A percentile compares a stretch with the other conserved stretches of the same genome.
Conservation (phyloP, 2,888 invertebrate species). For the Cactoblastis cactorum region DNA sequence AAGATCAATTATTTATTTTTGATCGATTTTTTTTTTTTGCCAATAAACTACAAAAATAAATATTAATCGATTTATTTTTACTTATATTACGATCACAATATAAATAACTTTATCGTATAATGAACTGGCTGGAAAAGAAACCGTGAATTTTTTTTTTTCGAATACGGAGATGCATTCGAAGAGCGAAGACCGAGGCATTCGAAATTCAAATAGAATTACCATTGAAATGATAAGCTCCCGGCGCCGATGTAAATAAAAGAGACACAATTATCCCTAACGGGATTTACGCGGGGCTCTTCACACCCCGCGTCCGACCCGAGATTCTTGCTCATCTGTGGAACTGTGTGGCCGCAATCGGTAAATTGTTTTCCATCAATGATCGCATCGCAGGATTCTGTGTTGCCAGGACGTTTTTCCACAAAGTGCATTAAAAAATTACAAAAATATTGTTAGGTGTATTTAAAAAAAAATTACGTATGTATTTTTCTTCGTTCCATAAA, state of each 20-base stretch:
- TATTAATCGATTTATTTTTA: no score
- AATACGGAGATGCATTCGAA: no score
- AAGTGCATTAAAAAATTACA: background rate
- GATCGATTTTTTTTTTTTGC: no score
- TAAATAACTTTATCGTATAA: background rate
- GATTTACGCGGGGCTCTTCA: conserved; percentile 53
- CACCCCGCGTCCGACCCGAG: conserved; percentile 44
- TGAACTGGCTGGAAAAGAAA: background rate
- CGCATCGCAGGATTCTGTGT: conserved; percentile 12
- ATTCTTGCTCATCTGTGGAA: conserved; percentile 41
- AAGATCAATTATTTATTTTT: no score
- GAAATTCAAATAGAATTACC: conserved; percentile 34
- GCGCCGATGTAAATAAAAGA: conserved; percentile 54
- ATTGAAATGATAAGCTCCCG: conserved; percentile 36
- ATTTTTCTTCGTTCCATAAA: no score
- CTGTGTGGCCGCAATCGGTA: conserved; percentile 31
- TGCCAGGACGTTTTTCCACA: background rate
- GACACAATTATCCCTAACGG: conserved; percentile 62
- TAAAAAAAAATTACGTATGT: background rate
- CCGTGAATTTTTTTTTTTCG: background rate
- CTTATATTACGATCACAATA: background rate
- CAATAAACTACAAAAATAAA: no score
- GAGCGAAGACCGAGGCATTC: conserved; percentile 17
- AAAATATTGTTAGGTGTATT: background rate
- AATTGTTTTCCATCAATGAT: conserved; percentile 15